A percentile compares a stretch with the other conserved stretches of the same genome.
Conservation (phyloP, 2,888 invertebrate species). For the Hydropsyche betteni region DNA sequence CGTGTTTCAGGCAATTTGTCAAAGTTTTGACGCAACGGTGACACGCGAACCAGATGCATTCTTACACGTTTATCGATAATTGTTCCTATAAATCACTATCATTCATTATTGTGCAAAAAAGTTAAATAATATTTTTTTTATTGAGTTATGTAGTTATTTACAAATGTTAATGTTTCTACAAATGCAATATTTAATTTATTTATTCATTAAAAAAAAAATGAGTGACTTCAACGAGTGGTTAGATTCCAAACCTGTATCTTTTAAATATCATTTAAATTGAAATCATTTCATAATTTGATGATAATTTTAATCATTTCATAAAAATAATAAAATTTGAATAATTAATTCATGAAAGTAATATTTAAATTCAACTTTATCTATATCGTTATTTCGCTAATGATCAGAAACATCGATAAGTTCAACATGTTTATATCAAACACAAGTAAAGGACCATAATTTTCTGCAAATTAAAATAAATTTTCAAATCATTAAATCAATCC, state of each 20-base stretch:
- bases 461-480: too few species aligned
- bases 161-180: neutral
- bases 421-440: too few species aligned
- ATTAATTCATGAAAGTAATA: too few species aligned
- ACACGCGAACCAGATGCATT: slow-evolving; percentile 17
- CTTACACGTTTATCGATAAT: slow-evolving; percentile 16
- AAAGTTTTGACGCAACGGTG: slow-evolving; percentile 17
- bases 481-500: too few species aligned
- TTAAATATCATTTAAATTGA: too few species aligned
- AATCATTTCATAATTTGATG: too few species aligned
- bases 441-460: too few species aligned
- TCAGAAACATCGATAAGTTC: too few species aligned
- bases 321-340: too few species aligned
- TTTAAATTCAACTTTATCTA: too few species aligned
- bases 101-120: neutral
- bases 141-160: neutral
- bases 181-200: neutral
- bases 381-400: too few species aligned
- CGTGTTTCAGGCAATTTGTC: slow-evolving; percentile 18
- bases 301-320: too few species aligned
- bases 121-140: neutral
- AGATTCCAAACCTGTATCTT: neutral
- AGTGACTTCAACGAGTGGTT: slow-evolving; percentile 10
- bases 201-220: neutral
- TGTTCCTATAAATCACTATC: neutral